Evolutionary conservation across 2,888 invertebrate genomes (phyloP).

Genomic region (Diplolepis rosae): DNA sequence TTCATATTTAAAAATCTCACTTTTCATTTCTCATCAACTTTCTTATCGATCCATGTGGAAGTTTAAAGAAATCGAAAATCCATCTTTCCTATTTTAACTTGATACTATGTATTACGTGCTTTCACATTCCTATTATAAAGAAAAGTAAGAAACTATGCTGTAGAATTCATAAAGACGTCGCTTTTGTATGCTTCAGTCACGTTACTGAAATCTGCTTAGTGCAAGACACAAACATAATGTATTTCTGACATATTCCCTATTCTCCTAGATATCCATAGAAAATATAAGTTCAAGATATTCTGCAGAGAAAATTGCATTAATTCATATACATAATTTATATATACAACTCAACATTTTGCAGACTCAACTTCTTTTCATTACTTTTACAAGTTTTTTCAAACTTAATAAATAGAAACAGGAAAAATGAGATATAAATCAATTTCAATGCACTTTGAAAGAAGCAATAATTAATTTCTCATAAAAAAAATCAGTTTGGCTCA

Average conservation of each 20-base stretch:
- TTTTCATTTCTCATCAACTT: not conserved
- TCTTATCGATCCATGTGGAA: not conserved
- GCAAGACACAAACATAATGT: not conserved
- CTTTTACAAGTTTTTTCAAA: too few species aligned
- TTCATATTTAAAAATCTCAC: not conserved
- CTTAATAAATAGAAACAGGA: too few species aligned
- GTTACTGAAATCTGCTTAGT: not conserved
- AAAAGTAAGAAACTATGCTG: not conserved
- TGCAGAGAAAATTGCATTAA: not conserved
- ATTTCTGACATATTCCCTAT: not conserved
- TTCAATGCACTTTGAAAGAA: too few species aligned
- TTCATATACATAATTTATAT: too few species aligned
- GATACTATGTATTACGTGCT: slow-evolving; percentile 25
- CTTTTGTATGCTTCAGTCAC: not conserved
- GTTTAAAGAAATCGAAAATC: not conserved
- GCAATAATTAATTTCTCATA: too few species aligned
- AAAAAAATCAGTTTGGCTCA: too few species aligned
- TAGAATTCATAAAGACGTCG: not conserved
- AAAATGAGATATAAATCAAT: too few species aligned
- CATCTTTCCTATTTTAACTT: not conserved
- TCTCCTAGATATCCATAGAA: not conserved
- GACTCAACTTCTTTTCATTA: too few species aligned
- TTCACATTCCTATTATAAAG: not conserved
- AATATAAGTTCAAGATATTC: not conserved
- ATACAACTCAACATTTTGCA: too few species aligned